Conservation (phyloP, 2,113 vertebrate genomes). For the Blennius ocellaris region DNA sequence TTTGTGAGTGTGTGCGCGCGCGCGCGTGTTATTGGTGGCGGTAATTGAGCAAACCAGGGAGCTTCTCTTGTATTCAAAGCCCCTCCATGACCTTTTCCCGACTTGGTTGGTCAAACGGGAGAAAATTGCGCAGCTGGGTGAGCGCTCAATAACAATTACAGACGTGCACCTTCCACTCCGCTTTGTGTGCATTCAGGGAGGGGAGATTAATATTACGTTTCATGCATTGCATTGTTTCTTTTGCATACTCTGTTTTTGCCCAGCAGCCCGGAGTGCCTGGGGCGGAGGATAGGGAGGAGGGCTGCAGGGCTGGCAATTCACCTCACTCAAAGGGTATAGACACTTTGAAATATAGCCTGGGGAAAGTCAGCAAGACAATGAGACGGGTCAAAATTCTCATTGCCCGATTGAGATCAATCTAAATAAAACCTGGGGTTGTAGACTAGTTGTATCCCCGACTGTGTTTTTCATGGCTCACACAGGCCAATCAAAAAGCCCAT, state of each 20-base stretch:
- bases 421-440: slow-evolving; percentile 82
- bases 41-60: slow-evolving; percentile 72
- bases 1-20: slow-evolving; percentile 14
- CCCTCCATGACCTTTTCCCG: slow-evolving; percentile 70
- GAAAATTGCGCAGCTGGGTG: slow-evolving; percentile 79
- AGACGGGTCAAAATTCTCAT: slow-evolving; percentile 79
- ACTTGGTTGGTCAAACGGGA: slow-evolving; percentile 65
- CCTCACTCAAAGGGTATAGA: slow-evolving; percentile 73
- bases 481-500: slow-evolving; percentile 75
- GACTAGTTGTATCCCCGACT: slow-evolving; percentile 81
- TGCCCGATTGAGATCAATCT: slow-evolving; percentile 81
- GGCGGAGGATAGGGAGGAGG: slow-evolving; percentile 37
- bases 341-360: slow-evolving; percentile 79
- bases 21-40: slow-evolving; percentile 34
- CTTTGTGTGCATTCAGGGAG: slow-evolving; percentile 77
- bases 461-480: slow-evolving; percentile 77
- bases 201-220: slow-evolving; percentile 85
- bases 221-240: slow-evolving; percentile 79
- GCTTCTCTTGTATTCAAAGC: slow-evolving; percentile 67
- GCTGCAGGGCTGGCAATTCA: slow-evolving; percentile 56
- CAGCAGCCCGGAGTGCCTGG: slow-evolving; percentile 62
- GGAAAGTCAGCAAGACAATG: slow-evolving; percentile 77
- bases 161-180: slow-evolving; percentile 69
- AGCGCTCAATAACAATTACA: slow-evolving; percentile 76
- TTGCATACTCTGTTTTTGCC: slow-evolving; percentile 71